Evolutionary conservation across 2,113 vertebrate species (phyloP), one percentile per base, ranked within the genome.

Genomic region (Myotis lucifugus): DNA sequence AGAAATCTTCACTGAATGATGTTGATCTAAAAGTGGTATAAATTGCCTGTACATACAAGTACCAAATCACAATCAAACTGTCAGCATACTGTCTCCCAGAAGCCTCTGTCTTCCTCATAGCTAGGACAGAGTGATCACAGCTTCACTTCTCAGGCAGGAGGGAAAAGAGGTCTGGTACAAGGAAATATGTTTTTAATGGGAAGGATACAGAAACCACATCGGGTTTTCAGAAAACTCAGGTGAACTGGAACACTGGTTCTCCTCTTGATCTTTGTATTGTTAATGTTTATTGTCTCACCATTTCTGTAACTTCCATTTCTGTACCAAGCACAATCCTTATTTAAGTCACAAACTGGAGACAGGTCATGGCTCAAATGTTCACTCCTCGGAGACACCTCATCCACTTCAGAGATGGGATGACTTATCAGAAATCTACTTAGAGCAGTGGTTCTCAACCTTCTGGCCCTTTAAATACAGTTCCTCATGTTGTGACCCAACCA

Each of bases 21-120:
- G 25, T 4, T 78, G 25, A 52, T 73, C 77, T 95, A 0, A 84
- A 96, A 88, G 34, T 82, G 29, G 15, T 77, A 32, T 34, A 87
- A 77, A 64, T 0, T 59, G 77, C 85, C 85, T 90, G 40, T 50
- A 46, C 54, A 84, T n/a, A 72, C 17, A 70, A 90, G 52, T 11
- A 85, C n/a, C 84, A 81, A 79, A 67, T 77, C 40, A 85, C 67
- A 92, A 92, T 64, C 74, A 91, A 86, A 89, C 32, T 88, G 59
- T 69, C 59, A 79, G 29, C 52, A 82, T 3, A 84, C n/a, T 27
- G 69, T 54, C 64, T 91, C 73, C 70, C 82, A 40, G 46, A 88
- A 97, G 90, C 56, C 25, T 93, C 11, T 89, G 40, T 34, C 73
- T 90, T 64, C 76, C 73, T 7, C 0, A 0, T 19, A 67, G 52